phyloP scores from a whole-genome alignment of 2,888 invertebrate species.

The Macrosiphum euphorbiae region DNA sequence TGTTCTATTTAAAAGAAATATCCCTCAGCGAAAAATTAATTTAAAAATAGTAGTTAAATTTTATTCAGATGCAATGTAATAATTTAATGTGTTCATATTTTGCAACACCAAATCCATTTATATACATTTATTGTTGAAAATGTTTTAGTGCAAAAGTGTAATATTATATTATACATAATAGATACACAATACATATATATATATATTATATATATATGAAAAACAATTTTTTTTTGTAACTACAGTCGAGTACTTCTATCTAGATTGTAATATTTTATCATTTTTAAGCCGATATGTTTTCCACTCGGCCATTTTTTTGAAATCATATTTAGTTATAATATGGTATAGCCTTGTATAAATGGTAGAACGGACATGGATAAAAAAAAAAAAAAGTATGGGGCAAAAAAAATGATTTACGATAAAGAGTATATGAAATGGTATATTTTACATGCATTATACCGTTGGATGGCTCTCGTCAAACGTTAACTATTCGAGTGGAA shows the following conservation, averaged over 20 bases:
- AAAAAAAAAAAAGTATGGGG: constrained; percentile 9
- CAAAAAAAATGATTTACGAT: constrained; percentile 51
- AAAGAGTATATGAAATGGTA: constrained; percentile 3
- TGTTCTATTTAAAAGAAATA: neutral
- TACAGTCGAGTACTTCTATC: neutral
- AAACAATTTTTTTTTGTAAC: neutral
- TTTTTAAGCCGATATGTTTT: constrained; percentile 21
- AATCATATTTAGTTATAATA: neutral
- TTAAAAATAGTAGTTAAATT: neutral
- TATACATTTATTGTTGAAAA: neutral
- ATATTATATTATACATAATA: neutral
- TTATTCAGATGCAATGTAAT: neutral
- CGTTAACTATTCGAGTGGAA: constrained; percentile 63
- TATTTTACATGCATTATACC: constrained; percentile 52
- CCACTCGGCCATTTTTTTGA: constrained; percentile 15
- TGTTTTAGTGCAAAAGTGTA: neutral
- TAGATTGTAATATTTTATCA: neutral
- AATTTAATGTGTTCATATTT: neutral
- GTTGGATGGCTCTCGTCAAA: constrained; percentile 58
- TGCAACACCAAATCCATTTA: neutral
- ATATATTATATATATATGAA: too few relatives aligned
- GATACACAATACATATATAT: too few relatives aligned
- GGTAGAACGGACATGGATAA: constrained; percentile 37
- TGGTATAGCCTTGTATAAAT: neutral
- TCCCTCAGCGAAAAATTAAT: neutral